Conservation (phyloP, 2,797 vertebrate genomes). For the Catamblyrhynchus diadema region DNA sequence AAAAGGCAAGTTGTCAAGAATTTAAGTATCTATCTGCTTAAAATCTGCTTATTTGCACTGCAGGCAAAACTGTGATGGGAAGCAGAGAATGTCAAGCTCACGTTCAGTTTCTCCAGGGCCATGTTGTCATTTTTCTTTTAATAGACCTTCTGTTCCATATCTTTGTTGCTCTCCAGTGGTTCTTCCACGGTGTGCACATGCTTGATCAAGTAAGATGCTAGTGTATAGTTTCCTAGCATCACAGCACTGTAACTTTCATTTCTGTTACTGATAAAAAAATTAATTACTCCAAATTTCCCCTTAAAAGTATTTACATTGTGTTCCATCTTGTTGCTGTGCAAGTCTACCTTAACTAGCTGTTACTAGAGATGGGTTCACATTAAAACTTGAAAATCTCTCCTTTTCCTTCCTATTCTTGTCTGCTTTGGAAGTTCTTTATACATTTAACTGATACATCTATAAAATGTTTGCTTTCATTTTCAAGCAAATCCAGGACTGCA, state of each 20-base stretch:
- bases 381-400: not conserved
- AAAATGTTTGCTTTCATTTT: not conserved
- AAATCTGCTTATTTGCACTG: not conserved
- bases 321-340: not conserved
- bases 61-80: not conserved
- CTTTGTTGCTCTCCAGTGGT: not conserved
- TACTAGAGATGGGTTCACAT: not conserved
- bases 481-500: not conserved
- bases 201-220: not conserved
- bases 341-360: not conserved
- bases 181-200: not conserved
- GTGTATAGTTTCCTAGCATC: not conserved
- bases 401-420: not conserved
- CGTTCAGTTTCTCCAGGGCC: fast-evolving
- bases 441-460: not conserved
- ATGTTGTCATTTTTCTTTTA: not conserved
- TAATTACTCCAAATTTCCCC: not conserved
- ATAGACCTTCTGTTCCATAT: not conserved
- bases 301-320: not conserved
- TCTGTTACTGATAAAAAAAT: not conserved
- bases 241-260: not conserved
- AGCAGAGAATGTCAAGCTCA: not conserved
- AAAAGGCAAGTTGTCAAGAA: not conserved
- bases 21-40: not conserved
- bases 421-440: not conserved